Evolutionary conservation across 2,888 invertebrate genomes (phyloP), one percentile per base, ranked within the genome.

Genomic region (Seira ritae): DNA sequence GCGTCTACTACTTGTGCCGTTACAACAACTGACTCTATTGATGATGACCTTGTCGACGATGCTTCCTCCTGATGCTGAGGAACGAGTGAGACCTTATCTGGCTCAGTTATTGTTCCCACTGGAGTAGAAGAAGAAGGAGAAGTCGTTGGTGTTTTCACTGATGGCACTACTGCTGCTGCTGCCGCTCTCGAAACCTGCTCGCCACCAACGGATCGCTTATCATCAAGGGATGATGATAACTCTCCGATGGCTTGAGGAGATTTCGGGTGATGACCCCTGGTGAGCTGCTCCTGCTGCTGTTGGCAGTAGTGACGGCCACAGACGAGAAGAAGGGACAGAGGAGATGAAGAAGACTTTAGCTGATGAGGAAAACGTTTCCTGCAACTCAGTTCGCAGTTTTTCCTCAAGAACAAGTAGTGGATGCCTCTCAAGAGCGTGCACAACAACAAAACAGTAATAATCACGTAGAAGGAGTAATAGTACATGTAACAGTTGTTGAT

Each of bases 381-480:
- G 60, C 60, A 60, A 60, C 60, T 60, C n/a, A n/a, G n/a, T n/a
- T 60, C 60, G 60, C n/a, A 60, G 60, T 60, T 60, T 60, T 8
- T 60, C 60, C 60, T 60, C 60, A n/a, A 6, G 60, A 60, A 60
- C 60, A 60, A 60, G 20, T 31, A 72, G 79, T 72, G 42, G 24
- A 79, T 67, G 37, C 79, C 23, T 60, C 60, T 8, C 60, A 60
- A 60, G 42, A 82, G 76, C 23, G 70, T 50, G 67, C 71, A 71
- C 55, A 74, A 24, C 8, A 80, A 31, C 71, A 84, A 60, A 60
- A 60, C 60, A 60, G 60, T 60, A 60, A 60, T 62, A 72, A 78
- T 68, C 71, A 84, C 70, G 24, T 24, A 79, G 60, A n/a, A 60
- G 67, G 20, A 75, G 71, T 71, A 79, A 75, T 50, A 80, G 80